Conservation (phyloP, 2,797 vertebrate genomes). For the Acanthis flammea region DNA sequence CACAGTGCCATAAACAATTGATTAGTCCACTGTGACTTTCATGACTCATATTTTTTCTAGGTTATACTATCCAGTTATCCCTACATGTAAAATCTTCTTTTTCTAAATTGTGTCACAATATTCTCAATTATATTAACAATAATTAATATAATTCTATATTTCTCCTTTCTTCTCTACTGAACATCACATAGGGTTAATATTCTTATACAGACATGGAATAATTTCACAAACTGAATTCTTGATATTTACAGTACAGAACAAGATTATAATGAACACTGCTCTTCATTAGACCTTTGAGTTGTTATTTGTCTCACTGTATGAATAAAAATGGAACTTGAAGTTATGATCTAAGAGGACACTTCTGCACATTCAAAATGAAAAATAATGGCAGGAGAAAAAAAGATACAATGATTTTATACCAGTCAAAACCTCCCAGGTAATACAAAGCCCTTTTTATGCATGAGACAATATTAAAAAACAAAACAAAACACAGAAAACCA, state of each 20-base stretch:
- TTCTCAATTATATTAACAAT: background rate
- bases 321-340: slow-evolving; percentile 37
- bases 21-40: background rate
- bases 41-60: background rate
- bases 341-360: slow-evolving; percentile 14
- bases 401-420: background rate
- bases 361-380: slow-evolving; percentile 19
- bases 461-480: background rate
- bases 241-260: slow-evolving; percentile 26
- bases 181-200: background rate
- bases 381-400: background rate
- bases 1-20: background rate
- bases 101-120: background rate
- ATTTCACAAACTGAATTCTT: slow-evolving; percentile 14
- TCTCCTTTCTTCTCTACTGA: background rate
- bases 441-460: background rate
- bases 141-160: background rate
- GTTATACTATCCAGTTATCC: background rate
- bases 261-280: slow-evolving; percentile 28
- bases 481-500: background rate
- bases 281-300: slow-evolving; percentile 30
- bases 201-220: background rate
- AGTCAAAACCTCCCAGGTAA: background rate
- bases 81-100: background rate
- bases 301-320: slow-evolving; percentile 11